phyloP scores from a whole-genome alignment of 2,113 vertebrate species.

The Damaliscus lunatus region DNA sequence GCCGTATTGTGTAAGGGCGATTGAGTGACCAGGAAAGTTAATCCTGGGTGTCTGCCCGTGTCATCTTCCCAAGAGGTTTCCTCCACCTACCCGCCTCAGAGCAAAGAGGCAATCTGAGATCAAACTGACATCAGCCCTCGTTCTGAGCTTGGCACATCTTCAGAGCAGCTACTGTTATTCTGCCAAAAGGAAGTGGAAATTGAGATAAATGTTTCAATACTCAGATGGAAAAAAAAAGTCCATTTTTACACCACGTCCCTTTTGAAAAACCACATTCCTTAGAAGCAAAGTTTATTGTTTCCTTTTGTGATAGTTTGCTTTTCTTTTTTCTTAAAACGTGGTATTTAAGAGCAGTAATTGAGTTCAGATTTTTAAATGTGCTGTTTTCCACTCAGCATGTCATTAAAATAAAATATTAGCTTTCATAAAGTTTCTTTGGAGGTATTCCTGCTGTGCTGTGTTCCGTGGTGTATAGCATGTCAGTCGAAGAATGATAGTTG shows the following conservation, averaged over 20 bases:
- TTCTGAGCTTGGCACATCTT: slow-evolving; percentile 55
- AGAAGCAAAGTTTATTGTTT: slow-evolving; percentile 66
- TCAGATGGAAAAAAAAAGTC: slow-evolving; percentile 65
- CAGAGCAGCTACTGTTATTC: slow-evolving; percentile 65
- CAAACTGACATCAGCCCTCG: slow-evolving; percentile 48
- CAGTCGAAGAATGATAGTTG: slow-evolving; percentile 50
- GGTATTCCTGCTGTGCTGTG: slow-evolving; percentile 51
- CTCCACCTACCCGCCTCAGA: slow-evolving; percentile 32
- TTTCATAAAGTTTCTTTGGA: slow-evolving; percentile 65
- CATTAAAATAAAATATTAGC: slow-evolving; percentile 75
- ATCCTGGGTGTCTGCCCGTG: slow-evolving; percentile 58
- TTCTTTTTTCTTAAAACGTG: slow-evolving; percentile 57
- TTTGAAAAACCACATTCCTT: slow-evolving; percentile 70
- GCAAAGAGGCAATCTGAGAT: slow-evolving; percentile 62
- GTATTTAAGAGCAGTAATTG: slow-evolving; percentile 71
- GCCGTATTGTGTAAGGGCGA: slow-evolving; percentile 35
- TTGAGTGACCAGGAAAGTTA: slow-evolving; percentile 59
- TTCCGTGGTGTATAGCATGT: slow-evolving; percentile 6
- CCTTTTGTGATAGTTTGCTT: slow-evolving; percentile 69
- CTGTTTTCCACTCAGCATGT: slow-evolving; percentile 74
- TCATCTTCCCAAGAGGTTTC: slow-evolving; percentile 52
- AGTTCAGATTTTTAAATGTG: slow-evolving; percentile 77
- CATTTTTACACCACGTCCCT: slow-evolving; percentile 66
- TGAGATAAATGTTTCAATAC: slow-evolving; percentile 75
- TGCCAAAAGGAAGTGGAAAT: slow-evolving; percentile 67